Conservation (phyloP, 1,140 invertebrate species). For the Stenopsyche tienmushanensis region DNA sequence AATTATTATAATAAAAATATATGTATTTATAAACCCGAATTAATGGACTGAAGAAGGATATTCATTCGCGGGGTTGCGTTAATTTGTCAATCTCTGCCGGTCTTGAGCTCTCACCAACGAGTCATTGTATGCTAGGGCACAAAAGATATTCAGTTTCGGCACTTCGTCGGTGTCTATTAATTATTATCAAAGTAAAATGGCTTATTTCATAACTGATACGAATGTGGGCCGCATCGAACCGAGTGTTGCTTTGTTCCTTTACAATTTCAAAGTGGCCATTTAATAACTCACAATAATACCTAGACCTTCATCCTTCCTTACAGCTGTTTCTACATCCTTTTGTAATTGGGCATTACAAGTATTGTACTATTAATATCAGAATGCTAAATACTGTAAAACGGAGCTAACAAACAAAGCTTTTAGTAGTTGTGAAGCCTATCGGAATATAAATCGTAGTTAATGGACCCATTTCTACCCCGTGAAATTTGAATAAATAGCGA, state of each 20-base stretch:
- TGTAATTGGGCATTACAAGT: conserved; percentile 34
- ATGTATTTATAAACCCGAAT: too few species aligned
- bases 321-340: conserved; percentile 34
- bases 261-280: conserved; percentile 32
- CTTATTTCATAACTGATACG: not conserved
- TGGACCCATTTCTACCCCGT: conserved; percentile 5
- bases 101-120: too few species aligned
- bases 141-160: not conserved
- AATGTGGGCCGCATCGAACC: too few species aligned
- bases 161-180: not conserved
- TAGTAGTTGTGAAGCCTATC: conserved; percentile 7
- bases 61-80: too few species aligned
- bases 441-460: conserved; percentile 27
- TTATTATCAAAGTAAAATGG: not conserved
- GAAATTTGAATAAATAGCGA: conserved; percentile 17
- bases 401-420: conserved; percentile 6
- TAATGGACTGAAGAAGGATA: too few species aligned
- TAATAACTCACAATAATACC: conserved; percentile 36
- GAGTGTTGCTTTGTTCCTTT: conserved; percentile 25
- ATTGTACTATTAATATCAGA: conserved; percentile 17
- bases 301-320: conserved; percentile 27
- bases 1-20: too few species aligned
- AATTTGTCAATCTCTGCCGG: too few species aligned
- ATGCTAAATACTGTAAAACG: conserved; percentile 21
- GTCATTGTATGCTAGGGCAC: too few species aligned